A percentile compares a stretch with the other conserved stretches of the same genome.
These are phyloP conservation scores for Alligator mississippiensis DNA, from an alignment of 2,113 vertebrate species.

Conservation along the genomic window DNA sequence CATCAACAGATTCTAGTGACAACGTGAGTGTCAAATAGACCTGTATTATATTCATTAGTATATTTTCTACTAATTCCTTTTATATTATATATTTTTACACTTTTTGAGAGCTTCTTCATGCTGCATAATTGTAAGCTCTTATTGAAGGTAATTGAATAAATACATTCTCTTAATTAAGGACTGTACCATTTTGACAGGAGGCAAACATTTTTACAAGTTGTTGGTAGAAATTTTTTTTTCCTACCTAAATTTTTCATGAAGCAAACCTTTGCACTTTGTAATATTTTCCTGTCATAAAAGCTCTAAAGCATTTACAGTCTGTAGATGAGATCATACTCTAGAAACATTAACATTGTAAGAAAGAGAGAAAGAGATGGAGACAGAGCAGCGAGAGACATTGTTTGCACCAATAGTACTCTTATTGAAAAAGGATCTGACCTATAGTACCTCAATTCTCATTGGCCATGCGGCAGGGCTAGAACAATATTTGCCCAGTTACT, in stretches of 20 bases:
- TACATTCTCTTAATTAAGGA: not conserved
- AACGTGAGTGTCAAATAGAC: not conserved
- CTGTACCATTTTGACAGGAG: not conserved
- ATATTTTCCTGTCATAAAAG: slow-evolving; percentile 75
- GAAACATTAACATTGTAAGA: slow-evolving; percentile 38
- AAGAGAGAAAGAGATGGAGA: not conserved
- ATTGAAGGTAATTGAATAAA: not conserved
- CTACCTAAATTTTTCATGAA: slow-evolving; percentile 65
- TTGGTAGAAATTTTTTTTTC: slow-evolving; percentile 46
- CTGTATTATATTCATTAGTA: not conserved
- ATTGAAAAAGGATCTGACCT: slow-evolving; percentile 19
- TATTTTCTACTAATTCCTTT: not conserved
- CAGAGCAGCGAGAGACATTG: slow-evolving; percentile 2
- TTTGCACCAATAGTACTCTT: slow-evolving; percentile 10
- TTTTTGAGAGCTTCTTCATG: not conserved
- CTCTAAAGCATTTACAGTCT: slow-evolving; percentile 69
- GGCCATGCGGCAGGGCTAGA: slow-evolving; percentile 13
- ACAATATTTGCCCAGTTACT: slow-evolving; percentile 83
- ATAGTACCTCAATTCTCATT: not conserved
- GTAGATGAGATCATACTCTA: slow-evolving; percentile 74
- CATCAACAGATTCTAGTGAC: not conserved
- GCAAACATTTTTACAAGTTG: not conserved
- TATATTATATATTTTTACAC: not conserved
- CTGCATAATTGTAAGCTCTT: not conserved
- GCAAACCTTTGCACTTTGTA: slow-evolving; percentile 61